Evolutionary conservation across 2,888 invertebrate genomes (phyloP).

Genomic region (Cheilosia grossa): DNA sequence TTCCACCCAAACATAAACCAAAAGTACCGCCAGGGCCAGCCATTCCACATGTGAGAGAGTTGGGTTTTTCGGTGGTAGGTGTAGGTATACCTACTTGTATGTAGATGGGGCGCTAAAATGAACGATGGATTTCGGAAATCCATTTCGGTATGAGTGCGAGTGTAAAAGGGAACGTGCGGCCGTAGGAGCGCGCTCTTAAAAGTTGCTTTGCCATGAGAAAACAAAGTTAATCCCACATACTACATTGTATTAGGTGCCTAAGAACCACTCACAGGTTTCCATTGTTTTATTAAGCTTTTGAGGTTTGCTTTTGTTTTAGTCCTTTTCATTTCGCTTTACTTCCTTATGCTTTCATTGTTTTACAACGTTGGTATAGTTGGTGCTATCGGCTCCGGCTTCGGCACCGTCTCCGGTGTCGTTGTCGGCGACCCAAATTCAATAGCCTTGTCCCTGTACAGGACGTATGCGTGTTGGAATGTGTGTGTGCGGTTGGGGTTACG

Average conservation of each 20-base stretch:
- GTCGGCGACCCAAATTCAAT: conserved; percentile 63
- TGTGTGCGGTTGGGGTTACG: conserved; percentile 41
- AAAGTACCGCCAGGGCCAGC: background rate
- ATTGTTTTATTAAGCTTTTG: conserved; percentile 73
- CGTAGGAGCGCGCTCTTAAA: conserved; percentile 31
- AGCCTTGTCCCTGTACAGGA: background rate
- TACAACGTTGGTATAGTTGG: background rate
- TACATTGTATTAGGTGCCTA: conserved; percentile 72
- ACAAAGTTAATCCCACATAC: conserved; percentile 72
- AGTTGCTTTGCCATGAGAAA: conserved; percentile 43
- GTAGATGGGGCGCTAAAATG: conserved; percentile 70
- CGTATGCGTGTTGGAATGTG: conserved; percentile 46
- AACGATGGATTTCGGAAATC: conserved; percentile 73
- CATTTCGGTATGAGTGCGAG: conserved; percentile 28
- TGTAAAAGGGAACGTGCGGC: background rate
- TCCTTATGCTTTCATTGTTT: conserved; percentile 57
- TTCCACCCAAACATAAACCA: conserved; percentile 29
- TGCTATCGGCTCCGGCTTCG: background rate
- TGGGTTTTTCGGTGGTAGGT: conserved; percentile 4
- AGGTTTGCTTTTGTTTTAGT: conserved; percentile 54
- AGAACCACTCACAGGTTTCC: conserved; percentile 66
- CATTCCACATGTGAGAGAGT: background rate
- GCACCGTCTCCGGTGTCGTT: background rate
- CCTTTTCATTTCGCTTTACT: conserved; percentile 19
- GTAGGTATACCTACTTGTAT: background rate